Base-by-base conservation (phyloP, 64 coral and sea anemone species). In the Dendrophyllia cribrosa region DNA sequence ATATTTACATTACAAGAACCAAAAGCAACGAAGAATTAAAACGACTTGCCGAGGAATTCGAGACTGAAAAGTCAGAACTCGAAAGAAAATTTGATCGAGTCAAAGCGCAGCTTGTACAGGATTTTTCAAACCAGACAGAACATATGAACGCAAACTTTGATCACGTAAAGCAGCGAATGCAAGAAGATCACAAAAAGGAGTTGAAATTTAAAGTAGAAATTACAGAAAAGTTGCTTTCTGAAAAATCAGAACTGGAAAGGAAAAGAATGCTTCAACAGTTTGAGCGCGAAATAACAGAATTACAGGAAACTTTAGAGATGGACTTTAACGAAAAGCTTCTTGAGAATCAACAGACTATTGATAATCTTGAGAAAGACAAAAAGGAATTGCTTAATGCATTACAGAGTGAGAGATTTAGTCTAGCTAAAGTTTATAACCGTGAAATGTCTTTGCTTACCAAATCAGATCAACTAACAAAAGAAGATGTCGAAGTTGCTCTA, bases 391-490 rank as follows among this genome's bases (percentile, higher is more conserved):
- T 70, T 9, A 90, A 86, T 45, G 60, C 73, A 25, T 59, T 96
- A 23, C 78, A 90, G 7, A 60, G 51, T 62, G 92, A 97, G 63
- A 97, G 92, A 51, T 97, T 97, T 91, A 88, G 74, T 83, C 70
- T 94, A 75, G 95, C 88, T 3, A 94, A 55, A 23, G 11, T 88
- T 16, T 91, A 87, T 97, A 94, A 91, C 53, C 88, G 75, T 82
- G 88, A 97, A 82, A 53, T 97, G 66, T 86, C 81, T 86, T 80
- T 90, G 72, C 95, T 88, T 91, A 75, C 72, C 53, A 76, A 76
- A 66, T 51, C 87, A 83, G 92, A 91, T 84, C 70, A 49, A 52
- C 58, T 60, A 58, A 77, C 75, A 47, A 92, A 94, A 79, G 88
- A 91, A 81, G 92, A 96, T 26, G 43, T 96, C 21, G 91, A 96